These are phyloP conservation scores for Gnatocerus cornutus DNA, from an alignment of 2,888 invertebrate species.

Conservation along the genomic window DNA sequence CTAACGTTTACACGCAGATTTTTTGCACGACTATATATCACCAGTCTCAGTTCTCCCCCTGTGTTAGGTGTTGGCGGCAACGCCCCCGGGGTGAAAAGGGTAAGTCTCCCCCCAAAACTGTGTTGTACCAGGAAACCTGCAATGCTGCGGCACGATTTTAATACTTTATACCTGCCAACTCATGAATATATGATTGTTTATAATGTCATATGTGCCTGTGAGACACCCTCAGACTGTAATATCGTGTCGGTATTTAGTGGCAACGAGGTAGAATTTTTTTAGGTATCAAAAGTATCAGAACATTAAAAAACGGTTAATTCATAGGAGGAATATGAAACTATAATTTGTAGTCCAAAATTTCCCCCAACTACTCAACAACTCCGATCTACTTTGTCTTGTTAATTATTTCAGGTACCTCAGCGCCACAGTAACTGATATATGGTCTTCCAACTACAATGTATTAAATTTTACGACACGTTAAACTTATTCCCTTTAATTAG, in stretches of 20 bases:
- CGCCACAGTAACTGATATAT: slow-evolving; percentile 30
- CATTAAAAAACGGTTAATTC: too few species aligned
- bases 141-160: slow-evolving; percentile 53
- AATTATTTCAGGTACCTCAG: slow-evolving; percentile 36
- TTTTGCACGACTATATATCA: slow-evolving; percentile 54
- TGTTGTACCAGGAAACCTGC: slow-evolving; percentile 26
- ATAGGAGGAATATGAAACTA: too few species aligned
- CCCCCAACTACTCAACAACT: too few species aligned
- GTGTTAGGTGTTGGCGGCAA: slow-evolving; percentile 47
- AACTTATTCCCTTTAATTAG: slow-evolving; percentile 39
- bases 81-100: slow-evolving; percentile 44
- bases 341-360: too few species aligned
- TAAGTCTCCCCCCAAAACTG: slow-evolving; percentile 29
- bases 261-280: background rate
- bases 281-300: too few species aligned
- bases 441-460: slow-evolving; percentile 33
- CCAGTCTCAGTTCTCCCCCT: slow-evolving; percentile 16
- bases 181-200: slow-evolving; percentile 62
- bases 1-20: slow-evolving; percentile 58
- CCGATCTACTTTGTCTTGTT: slow-evolving; percentile 28
- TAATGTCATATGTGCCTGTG: slow-evolving; percentile 58
- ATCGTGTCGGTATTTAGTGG: slow-evolving; percentile 46
- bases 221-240: slow-evolving; percentile 55
- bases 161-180: slow-evolving; percentile 59
- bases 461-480: slow-evolving; percentile 42